Percentiles rank a stretch among this genome's conserved stretches.
Evolutionary conservation across 2,113 vertebrate genomes (phyloP).

Genomic region (Gallinago media): DNA sequence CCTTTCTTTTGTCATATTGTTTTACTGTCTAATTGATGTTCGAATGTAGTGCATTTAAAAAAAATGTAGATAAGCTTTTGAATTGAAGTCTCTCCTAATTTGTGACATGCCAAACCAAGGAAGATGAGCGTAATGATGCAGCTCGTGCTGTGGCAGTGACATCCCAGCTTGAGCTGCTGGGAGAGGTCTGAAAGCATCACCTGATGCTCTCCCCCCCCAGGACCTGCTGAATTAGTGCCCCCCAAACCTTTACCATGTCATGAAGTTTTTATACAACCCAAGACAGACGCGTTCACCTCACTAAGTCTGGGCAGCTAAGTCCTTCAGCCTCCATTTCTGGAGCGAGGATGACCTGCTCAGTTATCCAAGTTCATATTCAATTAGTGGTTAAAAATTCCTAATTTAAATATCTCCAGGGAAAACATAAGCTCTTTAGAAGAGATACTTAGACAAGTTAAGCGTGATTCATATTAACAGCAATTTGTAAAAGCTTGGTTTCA

Average conservation of each 20-base stretch:
- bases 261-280: neutral
- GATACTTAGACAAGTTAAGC: conserved; percentile 63
- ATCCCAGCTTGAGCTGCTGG: neutral
- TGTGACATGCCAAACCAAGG: neutral
- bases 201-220: neutral
- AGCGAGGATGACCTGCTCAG: neutral
- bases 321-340: neutral
- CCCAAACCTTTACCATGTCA: neutral
- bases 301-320: neutral
- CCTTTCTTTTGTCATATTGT: neutral
- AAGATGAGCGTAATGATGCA: neutral
- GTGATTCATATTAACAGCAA: conserved; percentile 70
- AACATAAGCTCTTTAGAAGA: conserved; percentile 63
- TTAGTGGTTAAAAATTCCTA: conserved; percentile 62
- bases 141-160: neutral
- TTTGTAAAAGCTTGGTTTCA: conserved; percentile 70
- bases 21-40: neutral
- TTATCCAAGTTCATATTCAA: conserved; percentile 55
- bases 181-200: neutral
- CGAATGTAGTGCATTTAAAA: neutral
- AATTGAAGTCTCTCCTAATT: neutral
- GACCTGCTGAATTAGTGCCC: neutral
- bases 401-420: conserved; percentile 69
- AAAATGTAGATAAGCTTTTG: neutral
- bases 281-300: neutral